Conservation (phyloP, 2,113 vertebrate species). For the Rhinichthys klamathensis region DNA sequence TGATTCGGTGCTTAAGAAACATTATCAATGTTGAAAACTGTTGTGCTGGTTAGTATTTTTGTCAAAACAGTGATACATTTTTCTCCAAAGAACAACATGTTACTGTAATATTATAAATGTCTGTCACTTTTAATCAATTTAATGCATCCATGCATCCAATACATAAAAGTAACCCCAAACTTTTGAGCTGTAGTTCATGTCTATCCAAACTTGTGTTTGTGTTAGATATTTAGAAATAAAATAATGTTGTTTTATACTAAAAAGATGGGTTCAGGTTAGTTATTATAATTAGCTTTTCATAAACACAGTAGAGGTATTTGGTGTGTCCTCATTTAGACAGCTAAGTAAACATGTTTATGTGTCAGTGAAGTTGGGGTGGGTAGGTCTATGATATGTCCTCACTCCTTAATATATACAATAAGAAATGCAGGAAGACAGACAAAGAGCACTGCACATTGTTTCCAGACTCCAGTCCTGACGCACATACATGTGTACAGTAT, state of each 20-base stretch:
- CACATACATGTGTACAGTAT: constrained; percentile 35
- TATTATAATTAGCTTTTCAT: neutral
- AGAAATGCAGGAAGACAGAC: constrained; percentile 52
- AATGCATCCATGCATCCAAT: neutral
- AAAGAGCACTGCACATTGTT: constrained; percentile 40
- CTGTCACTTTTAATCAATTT: neutral
- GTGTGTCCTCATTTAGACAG: neutral
- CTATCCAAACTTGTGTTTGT: too few relatives aligned
- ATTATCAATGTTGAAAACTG: too few relatives aligned
- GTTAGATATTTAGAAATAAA: neutral
- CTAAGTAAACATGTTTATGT: constrained; percentile 12
- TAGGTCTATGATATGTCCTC: constrained; percentile 35
- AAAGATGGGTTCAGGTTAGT: neutral
- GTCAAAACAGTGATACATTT: too few relatives aligned
- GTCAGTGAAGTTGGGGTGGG: neutral
- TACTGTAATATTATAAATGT: too few relatives aligned
- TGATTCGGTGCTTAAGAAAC: too few relatives aligned
- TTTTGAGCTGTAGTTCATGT: neutral
- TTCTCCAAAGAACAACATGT: too few relatives aligned
- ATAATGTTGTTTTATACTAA: neutral
- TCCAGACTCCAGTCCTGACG: constrained; percentile 44
- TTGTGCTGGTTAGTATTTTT: too few relatives aligned
- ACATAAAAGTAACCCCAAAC: neutral
- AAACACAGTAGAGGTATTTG: neutral
- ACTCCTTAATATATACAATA: constrained; percentile 44